Conservation (phyloP, 2,888 invertebrate genomes). For the Oxyteleia sp. region DNA sequence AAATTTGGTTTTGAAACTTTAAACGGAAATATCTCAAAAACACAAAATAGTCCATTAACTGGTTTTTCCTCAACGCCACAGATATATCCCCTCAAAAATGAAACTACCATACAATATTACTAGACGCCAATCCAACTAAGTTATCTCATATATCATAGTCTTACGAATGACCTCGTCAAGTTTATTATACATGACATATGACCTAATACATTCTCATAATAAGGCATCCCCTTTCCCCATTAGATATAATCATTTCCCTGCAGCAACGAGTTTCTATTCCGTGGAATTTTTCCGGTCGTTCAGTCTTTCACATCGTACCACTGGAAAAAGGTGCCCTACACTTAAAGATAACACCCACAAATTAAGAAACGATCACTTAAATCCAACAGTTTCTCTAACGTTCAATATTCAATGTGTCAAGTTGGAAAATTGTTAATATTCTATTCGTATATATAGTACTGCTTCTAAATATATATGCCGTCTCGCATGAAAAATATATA, state of each 20-base stretch:
- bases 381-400: too few species aligned
- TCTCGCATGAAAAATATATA: constrained; percentile 37
- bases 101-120: neutral
- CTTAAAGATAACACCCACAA: too few species aligned
- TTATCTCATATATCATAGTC: constrained; percentile 13
- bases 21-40: too few species aligned
- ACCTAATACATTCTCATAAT: neutral
- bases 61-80: too few species aligned
- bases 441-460: neutral
- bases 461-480: neutral
- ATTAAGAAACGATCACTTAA: too few species aligned
- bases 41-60: too few species aligned
- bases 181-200: constrained; percentile 17
- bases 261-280: neutral
- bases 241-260: neutral
- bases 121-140: too few species aligned
- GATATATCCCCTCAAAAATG: too few species aligned
- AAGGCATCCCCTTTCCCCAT: neutral
- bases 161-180: neutral
- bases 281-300: neutral
- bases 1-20: too few species aligned
- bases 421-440: too few species aligned
- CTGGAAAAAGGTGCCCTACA: neutral
- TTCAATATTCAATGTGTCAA: too few species aligned
- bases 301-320: neutral